These are phyloP conservation scores for Anguilla obscura DNA, from an alignment of 2,797 vertebrate species.

Conservation along the genomic window DNA sequence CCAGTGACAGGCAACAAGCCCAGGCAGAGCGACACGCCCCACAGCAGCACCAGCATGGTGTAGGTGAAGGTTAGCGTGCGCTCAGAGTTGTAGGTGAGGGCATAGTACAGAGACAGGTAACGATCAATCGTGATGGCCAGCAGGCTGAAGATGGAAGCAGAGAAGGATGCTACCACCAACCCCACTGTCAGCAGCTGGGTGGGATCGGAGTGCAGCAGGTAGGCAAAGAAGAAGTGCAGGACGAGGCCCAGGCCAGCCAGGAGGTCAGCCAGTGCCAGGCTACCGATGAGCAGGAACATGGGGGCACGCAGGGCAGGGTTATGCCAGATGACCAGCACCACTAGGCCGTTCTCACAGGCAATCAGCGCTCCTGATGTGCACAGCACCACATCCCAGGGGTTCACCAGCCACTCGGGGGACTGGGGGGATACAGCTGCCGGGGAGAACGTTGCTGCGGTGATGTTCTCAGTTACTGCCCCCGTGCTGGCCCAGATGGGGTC, in stretches of 20 bases:
- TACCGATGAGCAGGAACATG: conserved; percentile 97
- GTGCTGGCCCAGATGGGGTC: conserved; percentile 82
- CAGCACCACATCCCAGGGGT: conserved; percentile 98
- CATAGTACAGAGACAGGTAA: conserved; percentile 97
- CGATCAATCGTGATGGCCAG: conserved; percentile 97
- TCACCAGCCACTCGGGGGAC: conserved; percentile 79
- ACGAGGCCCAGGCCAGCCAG: conserved; percentile 93
- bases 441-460: conserved; percentile 75
- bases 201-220: conserved; percentile 90
- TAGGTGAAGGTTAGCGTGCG: conserved; percentile 96
- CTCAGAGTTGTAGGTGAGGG: conserved; percentile 96
- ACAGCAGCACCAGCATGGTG: conserved; percentile 91
- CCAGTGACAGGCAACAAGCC: conserved; percentile 92
- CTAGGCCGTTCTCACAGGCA: conserved; percentile 94
- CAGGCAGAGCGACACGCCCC: conserved; percentile 90
- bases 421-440: conserved; percentile 67
- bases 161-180: conserved; percentile 96
- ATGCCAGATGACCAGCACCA: conserved; percentile 98
- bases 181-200: conserved; percentile 92
- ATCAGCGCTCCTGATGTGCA: conserved; percentile 96
- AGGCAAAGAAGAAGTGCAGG: conserved; percentile 93
- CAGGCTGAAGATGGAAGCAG: conserved; percentile 95
- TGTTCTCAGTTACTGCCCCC: conserved; percentile 76
- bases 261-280: conserved; percentile 94
- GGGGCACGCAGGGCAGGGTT: conserved; percentile 92